Evolutionary conservation across 1,140 invertebrate species (phyloP).

Genomic region (Zaprionus capensis): DNA sequence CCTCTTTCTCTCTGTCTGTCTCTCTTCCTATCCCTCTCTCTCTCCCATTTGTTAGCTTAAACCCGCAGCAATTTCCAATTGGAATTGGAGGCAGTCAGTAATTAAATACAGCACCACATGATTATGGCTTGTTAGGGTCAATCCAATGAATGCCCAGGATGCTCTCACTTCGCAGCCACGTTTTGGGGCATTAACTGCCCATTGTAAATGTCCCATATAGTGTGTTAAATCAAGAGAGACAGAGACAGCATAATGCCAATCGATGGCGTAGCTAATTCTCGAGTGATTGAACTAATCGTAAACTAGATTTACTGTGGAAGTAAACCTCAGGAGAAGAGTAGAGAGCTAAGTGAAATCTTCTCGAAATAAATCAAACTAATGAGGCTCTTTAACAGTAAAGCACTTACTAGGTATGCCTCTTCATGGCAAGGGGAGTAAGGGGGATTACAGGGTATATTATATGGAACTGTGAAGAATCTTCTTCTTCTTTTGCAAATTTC

Average conservation of each 20-base stretch:
- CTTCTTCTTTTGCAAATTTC: background rate
- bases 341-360: background rate
- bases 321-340: background rate
- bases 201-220: background rate
- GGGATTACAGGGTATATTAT: background rate
- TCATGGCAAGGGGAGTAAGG: too few species aligned
- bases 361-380: background rate
- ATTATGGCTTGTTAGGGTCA: constrained; percentile 80
- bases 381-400: too few species aligned
- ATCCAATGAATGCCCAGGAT: constrained; percentile 71
- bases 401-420: too few species aligned
- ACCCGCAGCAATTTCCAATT: constrained; percentile 64
- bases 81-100: constrained; percentile 56
- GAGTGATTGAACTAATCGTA: background rate
- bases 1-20: background rate
- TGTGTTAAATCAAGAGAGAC: background rate
- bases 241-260: background rate
- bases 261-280: background rate
- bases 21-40: background rate
- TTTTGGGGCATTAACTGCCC: constrained; percentile 39
- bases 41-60: background rate
- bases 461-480: too few species aligned
- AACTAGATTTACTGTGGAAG: background rate
- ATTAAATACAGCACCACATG: constrained; percentile 81
- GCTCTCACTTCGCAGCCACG: constrained; percentile 24